Base-by-base conservation (phyloP, 2,113 vertebrate genomes). In the Cryptoleucopteryx plumbea region DNA sequence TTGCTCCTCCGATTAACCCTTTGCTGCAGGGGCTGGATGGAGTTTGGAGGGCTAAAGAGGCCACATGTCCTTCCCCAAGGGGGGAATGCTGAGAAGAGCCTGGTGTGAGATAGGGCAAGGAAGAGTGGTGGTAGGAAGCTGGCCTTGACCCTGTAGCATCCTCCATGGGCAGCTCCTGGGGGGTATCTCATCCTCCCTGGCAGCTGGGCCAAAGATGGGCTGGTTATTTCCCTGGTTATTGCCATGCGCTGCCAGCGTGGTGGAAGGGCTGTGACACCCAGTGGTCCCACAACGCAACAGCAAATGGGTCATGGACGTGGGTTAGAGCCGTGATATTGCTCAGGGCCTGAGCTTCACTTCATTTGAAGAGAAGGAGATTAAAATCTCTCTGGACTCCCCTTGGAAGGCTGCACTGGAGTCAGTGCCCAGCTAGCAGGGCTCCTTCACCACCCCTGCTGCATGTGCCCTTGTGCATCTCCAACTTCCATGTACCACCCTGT, bases 191-290 rank as follows among this genome's bases (percentile, higher is more conserved):
- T 59, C 17, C 23, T 86, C 6, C 26, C 38, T 71, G 55, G n/a
- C 23, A 86, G 16, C 29, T 67, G 43, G 68, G 47, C 9, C 43
- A 13, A 79, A 56, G 61, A 25, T 16, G 36, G 34, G 7, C 58
- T 31, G 16, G 29, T 79, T 90, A 42, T 91, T 82, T 81, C 34
- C 3, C n/a, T 48, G 29, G 13, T 7, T 16, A 8, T 13, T 40
- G 34, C 10, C 71, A 43, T 5, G 6, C 2, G 8, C 43, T 91
- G 45, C 40, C 55, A 38, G 62, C 12, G 0, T 34, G 29, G 43
- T 73, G 75, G 66, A 61, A 93, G 36, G 74, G 66, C 94, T 97
- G 90, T 94, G 95, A 94, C 96, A 96, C 55, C 94, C 71, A 86
- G 92, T 86, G 96, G 95, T 73, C 42, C 84, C 8, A 3, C 56